Percentiles rank a stretch among this genome's conserved stretches.
Evolutionary conservation across 2,888 invertebrate species (phyloP).

Genomic region (Cephus pulcher): DNA sequence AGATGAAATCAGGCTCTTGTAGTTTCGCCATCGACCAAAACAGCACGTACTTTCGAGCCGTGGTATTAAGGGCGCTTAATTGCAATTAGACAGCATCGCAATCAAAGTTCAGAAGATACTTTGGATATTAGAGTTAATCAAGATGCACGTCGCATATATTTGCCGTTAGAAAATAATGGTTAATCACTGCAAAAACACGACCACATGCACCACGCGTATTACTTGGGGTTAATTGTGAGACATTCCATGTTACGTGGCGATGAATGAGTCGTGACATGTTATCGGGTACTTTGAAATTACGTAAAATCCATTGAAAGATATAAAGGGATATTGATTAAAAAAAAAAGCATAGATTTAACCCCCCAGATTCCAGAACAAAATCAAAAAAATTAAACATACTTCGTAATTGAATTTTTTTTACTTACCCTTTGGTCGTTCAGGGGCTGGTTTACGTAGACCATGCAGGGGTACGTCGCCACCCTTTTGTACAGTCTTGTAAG

Average conservation of each 20-base stretch:
- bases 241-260: not conserved
- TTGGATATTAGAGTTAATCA: not conserved
- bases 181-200: not conserved
- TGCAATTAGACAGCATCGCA: not conserved
- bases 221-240: not conserved
- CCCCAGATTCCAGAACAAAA: not conserved
- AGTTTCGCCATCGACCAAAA: not conserved
- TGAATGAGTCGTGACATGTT: not conserved
- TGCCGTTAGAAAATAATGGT: too few species aligned
- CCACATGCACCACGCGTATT: not conserved
- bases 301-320: not conserved
- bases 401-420: slow-evolving; percentile 22
- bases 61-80: not conserved
- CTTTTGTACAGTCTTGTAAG: slow-evolving; percentile 89
- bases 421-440: slow-evolving; percentile 83
- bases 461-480: slow-evolving; percentile 95
- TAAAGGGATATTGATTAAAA: not conserved
- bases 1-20: not conserved
- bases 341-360: not conserved
- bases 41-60: not conserved
- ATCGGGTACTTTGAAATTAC: not conserved
- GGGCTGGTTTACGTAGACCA: slow-evolving; percentile 91
- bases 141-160: too few species aligned
- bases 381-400: slow-evolving; percentile 1
- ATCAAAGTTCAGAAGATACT: not conserved